These are phyloP conservation scores for Adelosebastes latens DNA, from an alignment of 2,797 vertebrate genomes.

Conservation along the genomic window DNA sequence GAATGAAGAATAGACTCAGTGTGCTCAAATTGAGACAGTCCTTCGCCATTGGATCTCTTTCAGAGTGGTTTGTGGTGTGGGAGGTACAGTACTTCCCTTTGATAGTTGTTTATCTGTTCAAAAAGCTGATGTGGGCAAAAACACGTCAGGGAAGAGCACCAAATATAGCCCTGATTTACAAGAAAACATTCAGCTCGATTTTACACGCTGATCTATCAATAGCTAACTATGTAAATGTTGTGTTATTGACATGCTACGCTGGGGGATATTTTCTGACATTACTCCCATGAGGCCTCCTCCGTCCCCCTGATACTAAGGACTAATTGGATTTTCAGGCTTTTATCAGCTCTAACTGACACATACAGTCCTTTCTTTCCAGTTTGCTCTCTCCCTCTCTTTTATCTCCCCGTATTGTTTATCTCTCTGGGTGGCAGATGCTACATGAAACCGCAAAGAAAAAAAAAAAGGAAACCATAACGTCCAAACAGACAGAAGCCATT, in stretches of 20 bases:
- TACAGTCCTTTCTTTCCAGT: conserved; percentile 56
- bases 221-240: conserved; percentile 59
- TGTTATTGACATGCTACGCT: conserved; percentile 53
- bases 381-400: conserved; percentile 50
- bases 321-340: conserved; percentile 80
- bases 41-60: conserved; percentile 9
- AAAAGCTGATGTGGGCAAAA: conserved; percentile 55
- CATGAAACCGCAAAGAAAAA: conserved; percentile 46
- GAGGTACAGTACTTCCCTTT: conserved; percentile 45
- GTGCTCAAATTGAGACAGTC: conserved; percentile 28
- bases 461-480: conserved; percentile 27
- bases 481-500: conserved; percentile 42
- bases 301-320: conserved; percentile 51
- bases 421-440: conserved; percentile 58
- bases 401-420: conserved; percentile 65
- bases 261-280: conserved; percentile 62
- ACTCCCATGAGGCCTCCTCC: conserved; percentile 54
- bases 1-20: conserved; percentile 40
- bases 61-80: conserved; percentile 31
- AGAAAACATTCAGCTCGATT: conserved; percentile 40
- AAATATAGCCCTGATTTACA: conserved; percentile 40
- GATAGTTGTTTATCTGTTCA: conserved; percentile 54
- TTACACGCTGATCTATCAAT: conserved; percentile 44
- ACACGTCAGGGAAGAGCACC: conserved; percentile 6
- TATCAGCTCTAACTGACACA: conserved; percentile 72